Evolutionary conservation across 2,113 vertebrate genomes (phyloP).

Genomic region (Piprites chloris): DNA sequence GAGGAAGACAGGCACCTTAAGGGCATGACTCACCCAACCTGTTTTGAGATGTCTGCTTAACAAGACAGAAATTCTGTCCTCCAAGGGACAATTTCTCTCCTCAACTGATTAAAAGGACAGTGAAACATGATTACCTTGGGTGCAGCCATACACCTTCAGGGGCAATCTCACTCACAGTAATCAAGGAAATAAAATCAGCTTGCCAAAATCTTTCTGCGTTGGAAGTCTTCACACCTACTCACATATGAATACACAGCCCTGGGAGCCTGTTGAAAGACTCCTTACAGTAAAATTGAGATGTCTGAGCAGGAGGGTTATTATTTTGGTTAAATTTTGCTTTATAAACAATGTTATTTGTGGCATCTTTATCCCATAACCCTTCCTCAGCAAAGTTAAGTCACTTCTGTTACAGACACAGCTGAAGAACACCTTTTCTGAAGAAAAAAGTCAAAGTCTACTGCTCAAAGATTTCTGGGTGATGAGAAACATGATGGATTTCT

Average conservation of each 20-base stretch:
- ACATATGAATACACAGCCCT: neutral
- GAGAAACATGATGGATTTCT: neutral
- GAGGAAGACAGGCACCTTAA: neutral
- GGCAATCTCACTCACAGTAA: neutral
- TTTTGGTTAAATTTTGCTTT: neutral
- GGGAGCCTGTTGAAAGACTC: neutral
- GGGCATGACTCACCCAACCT: neutral
- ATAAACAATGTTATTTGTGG: neutral
- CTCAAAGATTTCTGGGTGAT: neutral
- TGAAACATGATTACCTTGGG: neutral
- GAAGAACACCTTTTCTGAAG: neutral
- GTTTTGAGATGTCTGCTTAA: neutral
- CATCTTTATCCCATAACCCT: neutral
- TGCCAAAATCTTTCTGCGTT: accelerated
- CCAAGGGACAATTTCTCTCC: neutral
- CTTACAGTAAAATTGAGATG: neutral
- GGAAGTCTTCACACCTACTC: neutral
- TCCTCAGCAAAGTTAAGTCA: neutral
- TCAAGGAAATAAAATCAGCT: neutral
- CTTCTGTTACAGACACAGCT: neutral
- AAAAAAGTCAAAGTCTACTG: neutral
- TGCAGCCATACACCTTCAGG: neutral
- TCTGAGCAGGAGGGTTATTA: neutral
- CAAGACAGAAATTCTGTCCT: neutral
- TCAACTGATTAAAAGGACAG: neutral